phyloP scores from a whole-genome alignment of 2,888 invertebrate genomes.

The Melikaiella ostensackeni region DNA sequence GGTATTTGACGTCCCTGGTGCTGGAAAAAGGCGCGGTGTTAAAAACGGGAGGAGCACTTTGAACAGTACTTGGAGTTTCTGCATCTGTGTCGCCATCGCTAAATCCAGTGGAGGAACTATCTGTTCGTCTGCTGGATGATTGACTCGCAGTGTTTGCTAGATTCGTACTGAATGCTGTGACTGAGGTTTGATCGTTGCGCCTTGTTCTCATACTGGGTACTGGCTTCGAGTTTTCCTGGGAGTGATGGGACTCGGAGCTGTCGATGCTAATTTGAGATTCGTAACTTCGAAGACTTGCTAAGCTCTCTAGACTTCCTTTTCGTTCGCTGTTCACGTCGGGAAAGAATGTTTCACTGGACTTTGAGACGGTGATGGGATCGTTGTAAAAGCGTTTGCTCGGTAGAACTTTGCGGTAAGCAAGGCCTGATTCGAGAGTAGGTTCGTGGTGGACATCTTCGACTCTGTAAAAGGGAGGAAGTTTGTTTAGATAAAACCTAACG shows the following conservation, averaged over 20 bases:
- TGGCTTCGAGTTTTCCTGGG: slow-evolving; percentile 65
- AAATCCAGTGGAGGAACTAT: slow-evolving; percentile 73
- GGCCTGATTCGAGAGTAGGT: slow-evolving; percentile 67
- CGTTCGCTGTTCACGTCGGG: slow-evolving; percentile 72
- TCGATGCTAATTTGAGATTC: slow-evolving; percentile 78
- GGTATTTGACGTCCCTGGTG: slow-evolving; percentile 67
- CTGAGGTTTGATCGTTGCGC: slow-evolving; percentile 67
- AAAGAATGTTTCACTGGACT: slow-evolving; percentile 61
- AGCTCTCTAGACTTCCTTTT: slow-evolving; percentile 80
- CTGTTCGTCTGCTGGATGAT: slow-evolving; percentile 68
- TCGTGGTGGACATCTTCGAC: slow-evolving; percentile 60
- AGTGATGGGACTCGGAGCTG: slow-evolving; percentile 71
- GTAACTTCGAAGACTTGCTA: slow-evolving; percentile 77
- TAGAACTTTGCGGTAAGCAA: slow-evolving; percentile 70
- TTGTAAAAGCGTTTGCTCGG: slow-evolving; percentile 73
- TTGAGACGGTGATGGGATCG: slow-evolving; percentile 73
- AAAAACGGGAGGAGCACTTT: slow-evolving; percentile 74
- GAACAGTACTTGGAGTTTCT: slow-evolving; percentile 70
- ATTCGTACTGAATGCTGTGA: slow-evolving; percentile 58
- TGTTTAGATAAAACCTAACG: not conserved
- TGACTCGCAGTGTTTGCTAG: slow-evolving; percentile 63
- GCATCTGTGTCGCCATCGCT: slow-evolving; percentile 78
- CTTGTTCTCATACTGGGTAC: slow-evolving; percentile 73
- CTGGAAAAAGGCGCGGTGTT: slow-evolving; percentile 64
- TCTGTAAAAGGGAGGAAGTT: slow-evolving; percentile 1